Conservation (phyloP, 2,888 invertebrate genomes). For the Dasypolia templi region DNA sequence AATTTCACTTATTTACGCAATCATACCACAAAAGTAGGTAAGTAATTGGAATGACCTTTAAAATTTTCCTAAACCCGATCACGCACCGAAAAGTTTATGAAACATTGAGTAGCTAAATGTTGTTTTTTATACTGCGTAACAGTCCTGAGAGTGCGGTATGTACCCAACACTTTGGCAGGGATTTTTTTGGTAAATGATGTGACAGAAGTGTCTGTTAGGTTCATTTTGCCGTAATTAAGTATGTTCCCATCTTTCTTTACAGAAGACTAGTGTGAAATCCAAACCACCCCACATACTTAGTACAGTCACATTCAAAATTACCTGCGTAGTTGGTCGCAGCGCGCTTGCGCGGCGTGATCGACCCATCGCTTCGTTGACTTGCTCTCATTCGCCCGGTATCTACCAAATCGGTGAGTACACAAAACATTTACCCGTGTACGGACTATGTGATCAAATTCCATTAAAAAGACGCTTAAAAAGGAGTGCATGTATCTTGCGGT, state of each 20-base stretch:
- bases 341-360: conserved; percentile 83
- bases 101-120: conserved; percentile 5
- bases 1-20: conserved; percentile 15
- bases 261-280: conserved; percentile 19
- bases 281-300: conserved; percentile 38
- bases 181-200: not conserved
- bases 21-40: not conserved
- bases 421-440: conserved; percentile 75
- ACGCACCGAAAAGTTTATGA: conserved; percentile 21
- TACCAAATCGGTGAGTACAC: conserved; percentile 83
- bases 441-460: conserved; percentile 64
- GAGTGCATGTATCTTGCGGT: conserved; percentile 89
- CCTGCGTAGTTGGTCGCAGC: conserved; percentile 71
- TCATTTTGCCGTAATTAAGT: conserved; percentile 25
- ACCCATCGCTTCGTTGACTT: conserved; percentile 62
- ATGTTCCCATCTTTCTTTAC: conserved; percentile 4
- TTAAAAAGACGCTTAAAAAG: conserved; percentile 66
- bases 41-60: conserved; percentile 21
- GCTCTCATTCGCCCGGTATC: conserved; percentile 80
- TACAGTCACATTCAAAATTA: conserved; percentile 54
- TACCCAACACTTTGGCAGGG: not conserved
- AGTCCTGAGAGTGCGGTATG: not conserved
- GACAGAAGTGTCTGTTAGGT: conserved; percentile 8
- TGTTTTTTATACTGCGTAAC: conserved; percentile 4
- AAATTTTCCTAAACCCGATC: conserved; percentile 18